Conservation (phyloP, 92 coral and sea anemone genomes). For the Anthopleura xanthogrammica region DNA sequence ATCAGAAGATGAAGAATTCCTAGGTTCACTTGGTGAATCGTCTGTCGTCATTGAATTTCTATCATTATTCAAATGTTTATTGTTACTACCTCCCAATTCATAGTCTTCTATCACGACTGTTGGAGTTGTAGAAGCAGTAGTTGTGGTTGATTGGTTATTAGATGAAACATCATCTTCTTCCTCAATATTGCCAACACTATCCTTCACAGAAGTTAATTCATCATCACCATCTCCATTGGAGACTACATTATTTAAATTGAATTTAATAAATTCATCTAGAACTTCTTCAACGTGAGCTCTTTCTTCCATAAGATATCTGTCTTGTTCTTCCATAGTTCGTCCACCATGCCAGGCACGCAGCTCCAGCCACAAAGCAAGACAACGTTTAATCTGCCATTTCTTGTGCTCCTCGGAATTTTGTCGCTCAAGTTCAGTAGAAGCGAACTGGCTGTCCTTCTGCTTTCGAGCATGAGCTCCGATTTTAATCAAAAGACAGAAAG, state of each 20-base stretch:
- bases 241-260: conserved; percentile 45
- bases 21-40: neutral
- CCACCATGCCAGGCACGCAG: conserved; percentile 92
- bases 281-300: conserved; percentile 71
- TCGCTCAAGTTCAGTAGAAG: conserved; percentile 47
- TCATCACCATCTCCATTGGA: conserved; percentile 22
- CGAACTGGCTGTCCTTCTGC: conserved; percentile 63
- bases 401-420: conserved; percentile 82
- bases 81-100: neutral
- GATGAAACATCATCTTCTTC: neutral
- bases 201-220: conserved; percentile 29
- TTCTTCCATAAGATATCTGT: conserved; percentile 63
- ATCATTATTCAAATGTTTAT: neutral
- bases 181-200: neutral
- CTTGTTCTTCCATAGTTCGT: conserved; percentile 86
- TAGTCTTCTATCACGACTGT: neutral
- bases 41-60: neutral
- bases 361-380: conserved; percentile 91
- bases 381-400: conserved; percentile 73
- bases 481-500: conserved; percentile 78
- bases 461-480: conserved; percentile 81
- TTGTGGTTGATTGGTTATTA: neutral
- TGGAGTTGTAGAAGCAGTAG: neutral
- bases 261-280: conserved; percentile 78
- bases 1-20: neutral